These are phyloP conservation scores for Gobio gobio DNA, from an alignment of 2,113 vertebrate genomes.

Conservation along the genomic window DNA sequence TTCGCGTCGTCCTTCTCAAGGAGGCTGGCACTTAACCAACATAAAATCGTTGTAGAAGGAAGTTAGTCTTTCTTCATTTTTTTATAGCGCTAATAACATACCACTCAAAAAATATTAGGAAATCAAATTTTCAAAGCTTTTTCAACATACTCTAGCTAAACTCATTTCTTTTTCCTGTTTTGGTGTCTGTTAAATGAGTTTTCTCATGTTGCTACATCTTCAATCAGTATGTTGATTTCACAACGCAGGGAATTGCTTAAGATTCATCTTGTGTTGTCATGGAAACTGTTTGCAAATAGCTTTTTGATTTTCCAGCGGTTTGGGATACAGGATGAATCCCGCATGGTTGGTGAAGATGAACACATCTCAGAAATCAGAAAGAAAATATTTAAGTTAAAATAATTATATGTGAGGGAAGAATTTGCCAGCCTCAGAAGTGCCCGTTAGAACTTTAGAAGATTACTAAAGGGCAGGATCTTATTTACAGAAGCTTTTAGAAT, in stretches of 20 bases:
- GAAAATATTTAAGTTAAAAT: neutral
- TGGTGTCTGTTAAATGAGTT: neutral
- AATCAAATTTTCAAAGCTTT: neutral
- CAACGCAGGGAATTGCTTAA: constrained; percentile 26
- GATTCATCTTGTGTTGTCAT: constrained; percentile 56
- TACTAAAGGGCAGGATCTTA: neutral
- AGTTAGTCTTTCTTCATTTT: neutral
- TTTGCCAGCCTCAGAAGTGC: neutral
- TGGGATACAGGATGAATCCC: neutral
- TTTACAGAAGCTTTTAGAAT: neutral
- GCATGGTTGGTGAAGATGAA: neutral
- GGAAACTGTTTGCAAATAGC: constrained; percentile 49
- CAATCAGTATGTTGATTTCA: constrained; percentile 27
- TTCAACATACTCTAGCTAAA: neutral
- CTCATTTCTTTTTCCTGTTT: neutral
- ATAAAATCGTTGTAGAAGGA: neutral
- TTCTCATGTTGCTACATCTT: constrained; percentile 12
- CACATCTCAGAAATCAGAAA: neutral
- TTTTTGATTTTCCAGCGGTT: neutral
- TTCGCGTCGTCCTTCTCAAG: neutral
- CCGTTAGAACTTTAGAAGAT: neutral
- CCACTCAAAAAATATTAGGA: neutral
- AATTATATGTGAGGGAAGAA: neutral
- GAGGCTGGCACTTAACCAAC: neutral
- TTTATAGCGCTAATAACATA: neutral